Evolutionary conservation across 2,888 invertebrate species (phyloP).

Genomic region (Drosophila ustulata): DNA sequence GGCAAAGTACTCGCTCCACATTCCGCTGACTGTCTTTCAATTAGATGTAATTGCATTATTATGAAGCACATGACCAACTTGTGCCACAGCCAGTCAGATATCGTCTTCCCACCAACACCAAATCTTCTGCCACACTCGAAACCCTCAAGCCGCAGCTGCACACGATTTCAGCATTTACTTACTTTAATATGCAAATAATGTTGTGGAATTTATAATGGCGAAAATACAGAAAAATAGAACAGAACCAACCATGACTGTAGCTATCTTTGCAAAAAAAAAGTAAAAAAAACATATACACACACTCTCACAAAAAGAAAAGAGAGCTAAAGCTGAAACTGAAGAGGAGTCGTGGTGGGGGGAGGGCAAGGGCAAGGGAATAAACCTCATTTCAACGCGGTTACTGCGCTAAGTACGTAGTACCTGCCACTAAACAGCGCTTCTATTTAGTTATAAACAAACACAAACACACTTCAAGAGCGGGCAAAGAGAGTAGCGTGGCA

Average conservation of each 20-base stretch:
- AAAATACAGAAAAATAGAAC: slow-evolving; percentile 42
- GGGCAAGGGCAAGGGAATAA: slow-evolving; percentile 21
- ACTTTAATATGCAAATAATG: slow-evolving; percentile 75
- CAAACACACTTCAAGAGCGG: slow-evolving; percentile 26
- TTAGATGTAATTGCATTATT: slow-evolving; percentile 67
- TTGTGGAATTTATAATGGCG: slow-evolving; percentile 73
- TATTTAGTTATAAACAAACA: slow-evolving; percentile 69
- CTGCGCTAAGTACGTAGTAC: slow-evolving; percentile 64
- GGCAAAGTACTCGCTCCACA: slow-evolving; percentile 56
- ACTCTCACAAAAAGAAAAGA: slow-evolving; percentile 21
- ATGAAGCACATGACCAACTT: slow-evolving; percentile 51
- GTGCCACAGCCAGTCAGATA: slow-evolving; percentile 6
- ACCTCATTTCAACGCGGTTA: slow-evolving; percentile 67
- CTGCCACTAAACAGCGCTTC: slow-evolving; percentile 63
- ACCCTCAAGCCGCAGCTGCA: slow-evolving; percentile 23
- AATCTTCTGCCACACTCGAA: slow-evolving; percentile 37
- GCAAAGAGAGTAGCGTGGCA: slow-evolving; percentile 9
- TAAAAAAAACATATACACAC: slow-evolving; percentile 6
- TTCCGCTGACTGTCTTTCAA: slow-evolving; percentile 55
- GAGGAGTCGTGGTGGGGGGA: neutral
- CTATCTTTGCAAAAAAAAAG: slow-evolving; percentile 49
- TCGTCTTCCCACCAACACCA: slow-evolving; percentile 29
- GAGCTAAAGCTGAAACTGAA: slow-evolving; percentile 18
- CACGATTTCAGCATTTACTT: slow-evolving; percentile 56
- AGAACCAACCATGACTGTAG: slow-evolving; percentile 27